Evolutionary conservation across 2,888 invertebrate genomes (phyloP), one percentile per base, ranked within the genome.

Genomic region (Enoplolaimus lenunculus): DNA sequence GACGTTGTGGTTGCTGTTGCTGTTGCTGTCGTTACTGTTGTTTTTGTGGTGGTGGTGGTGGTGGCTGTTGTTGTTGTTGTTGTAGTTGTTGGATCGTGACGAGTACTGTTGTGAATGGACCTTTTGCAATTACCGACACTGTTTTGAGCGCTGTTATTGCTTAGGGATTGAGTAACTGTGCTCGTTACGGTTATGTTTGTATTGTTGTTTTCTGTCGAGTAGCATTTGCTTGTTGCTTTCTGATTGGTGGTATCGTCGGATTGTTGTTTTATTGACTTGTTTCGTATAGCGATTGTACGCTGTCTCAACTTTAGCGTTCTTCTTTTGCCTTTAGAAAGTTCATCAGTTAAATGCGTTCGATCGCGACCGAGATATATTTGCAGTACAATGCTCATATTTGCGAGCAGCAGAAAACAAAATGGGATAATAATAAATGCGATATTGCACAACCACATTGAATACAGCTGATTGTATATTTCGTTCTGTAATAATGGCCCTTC

Each of bases 381-480:
- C n/a, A 21, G 33, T n/a, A 31, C 67, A n/a, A 45, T 21, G 7
- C 7, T 45, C 21, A 45, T 3, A 66, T 66, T 66, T 2, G 34
- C n/a, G 3, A 66, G 33, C 31, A 66, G 34, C 26, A 66, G 31
- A 31, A 66, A 34, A 7, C 2, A n/a, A 66, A 66, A 66, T 3
- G 67, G 67, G 3, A 66, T 29, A 31, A 66, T 33, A 33, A 66
- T 31, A 3, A 66, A 33, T 7, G 34, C 30, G n/a, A 66, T 66
- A 66, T 66, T 31, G 30, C 34, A 66, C 16, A 66, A n/a, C 30
- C 34, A 66, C 7, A 31, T n/a, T 21, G 34, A n/a, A 34, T 66
- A 66, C 7, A 29, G n/a, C 13, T 13, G 28, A 34, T 16, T 13
- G 34, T 66, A 66, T n/a, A 34, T 21, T 33, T 31, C 33, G 34